Evolutionary conservation across 2,888 invertebrate genomes (phyloP).

Genomic region (Yponomeuta cagnagella): DNA sequence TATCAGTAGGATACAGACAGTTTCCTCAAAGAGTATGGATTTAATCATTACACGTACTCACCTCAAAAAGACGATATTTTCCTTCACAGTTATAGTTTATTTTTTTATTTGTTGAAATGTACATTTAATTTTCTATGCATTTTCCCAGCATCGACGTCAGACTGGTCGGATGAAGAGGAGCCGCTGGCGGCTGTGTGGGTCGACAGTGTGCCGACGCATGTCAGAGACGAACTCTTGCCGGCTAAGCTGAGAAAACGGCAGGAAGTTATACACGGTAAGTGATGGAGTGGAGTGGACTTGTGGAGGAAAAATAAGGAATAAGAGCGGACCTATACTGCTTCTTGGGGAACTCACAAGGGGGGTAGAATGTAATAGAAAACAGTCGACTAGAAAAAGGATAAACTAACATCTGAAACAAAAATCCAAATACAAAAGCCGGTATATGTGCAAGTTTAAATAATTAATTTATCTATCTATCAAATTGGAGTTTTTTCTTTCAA

Average conservation of each 20-base stretch:
- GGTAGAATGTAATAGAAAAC: background rate
- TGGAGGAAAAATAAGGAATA: background rate
- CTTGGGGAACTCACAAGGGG: background rate
- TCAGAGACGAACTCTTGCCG: constrained; percentile 49
- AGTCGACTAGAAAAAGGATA: background rate
- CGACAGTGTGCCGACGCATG: constrained; percentile 55
- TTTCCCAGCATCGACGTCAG: constrained; percentile 55
- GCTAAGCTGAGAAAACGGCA: constrained; percentile 59
- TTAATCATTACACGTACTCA: too few species aligned
- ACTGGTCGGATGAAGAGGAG: constrained; percentile 68
- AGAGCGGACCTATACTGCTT: background rate
- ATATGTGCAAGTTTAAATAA: too few species aligned
- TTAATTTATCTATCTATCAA: too few species aligned
- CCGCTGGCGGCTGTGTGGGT: constrained; percentile 64
- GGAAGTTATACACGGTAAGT: constrained; percentile 68
- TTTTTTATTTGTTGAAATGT: background rate
- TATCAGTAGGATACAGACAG: too few species aligned
- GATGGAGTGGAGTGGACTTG: too few species aligned
- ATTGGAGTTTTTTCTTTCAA: too few species aligned
- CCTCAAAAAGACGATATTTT: too few species aligned
- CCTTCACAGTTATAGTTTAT: background rate
- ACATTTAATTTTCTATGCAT: background rate
- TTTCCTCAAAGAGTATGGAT: too few species aligned
- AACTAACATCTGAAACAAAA: background rate
- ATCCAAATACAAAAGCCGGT: too few species aligned